Evolutionary conservation across 2,797 vertebrate genomes (phyloP).

Genomic region (Gallinago nigripennis): DNA sequence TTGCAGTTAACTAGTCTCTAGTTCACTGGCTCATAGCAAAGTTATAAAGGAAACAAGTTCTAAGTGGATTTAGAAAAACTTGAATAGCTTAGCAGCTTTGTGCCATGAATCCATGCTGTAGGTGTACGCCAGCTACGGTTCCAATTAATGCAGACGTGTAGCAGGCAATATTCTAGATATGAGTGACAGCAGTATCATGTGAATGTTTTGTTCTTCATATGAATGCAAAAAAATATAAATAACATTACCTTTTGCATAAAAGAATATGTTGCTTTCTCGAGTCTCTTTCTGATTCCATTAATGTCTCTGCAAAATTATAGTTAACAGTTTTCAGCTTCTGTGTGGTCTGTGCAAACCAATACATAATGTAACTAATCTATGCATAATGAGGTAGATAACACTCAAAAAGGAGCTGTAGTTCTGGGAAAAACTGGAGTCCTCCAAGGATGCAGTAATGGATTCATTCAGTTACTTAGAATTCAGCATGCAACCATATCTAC

Average conservation of each 20-base stretch:
- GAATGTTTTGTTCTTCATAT: neutral
- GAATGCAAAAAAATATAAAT: neutral
- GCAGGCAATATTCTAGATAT: neutral
- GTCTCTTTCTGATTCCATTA: neutral
- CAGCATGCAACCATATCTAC: neutral
- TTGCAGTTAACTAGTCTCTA: neutral
- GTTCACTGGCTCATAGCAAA: neutral
- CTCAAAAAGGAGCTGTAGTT: slow-evolving; percentile 18
- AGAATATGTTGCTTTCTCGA: neutral
- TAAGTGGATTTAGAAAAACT: neutral
- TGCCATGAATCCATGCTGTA: neutral
- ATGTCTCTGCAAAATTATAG: neutral
- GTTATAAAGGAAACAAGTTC: neutral
- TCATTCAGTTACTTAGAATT: slow-evolving; percentile 47
- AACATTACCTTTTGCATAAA: neutral
- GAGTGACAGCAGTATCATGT: neutral
- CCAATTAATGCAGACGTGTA: neutral
- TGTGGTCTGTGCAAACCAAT: slow-evolving; percentile 20
- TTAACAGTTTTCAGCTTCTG: neutral
- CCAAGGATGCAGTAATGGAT: slow-evolving; percentile 25
- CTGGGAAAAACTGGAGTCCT: slow-evolving; percentile 36
- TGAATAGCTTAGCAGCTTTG: neutral
- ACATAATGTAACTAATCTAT: slow-evolving; percentile 13
- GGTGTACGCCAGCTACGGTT: neutral
- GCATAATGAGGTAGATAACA: slow-evolving; percentile 39